Conservation (phyloP, 2,888 invertebrate species). For the Acheta domesticus region DNA sequence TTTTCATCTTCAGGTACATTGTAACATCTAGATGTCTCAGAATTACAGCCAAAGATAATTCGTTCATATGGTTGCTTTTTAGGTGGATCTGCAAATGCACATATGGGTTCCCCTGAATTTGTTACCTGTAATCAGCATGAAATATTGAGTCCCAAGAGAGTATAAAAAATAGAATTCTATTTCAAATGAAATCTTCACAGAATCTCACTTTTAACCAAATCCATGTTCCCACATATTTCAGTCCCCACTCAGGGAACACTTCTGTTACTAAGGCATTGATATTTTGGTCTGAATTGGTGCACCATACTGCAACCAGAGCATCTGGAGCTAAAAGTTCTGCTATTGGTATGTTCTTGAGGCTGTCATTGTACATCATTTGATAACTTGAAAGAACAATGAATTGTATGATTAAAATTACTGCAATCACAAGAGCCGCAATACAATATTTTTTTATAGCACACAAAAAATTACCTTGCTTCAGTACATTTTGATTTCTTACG, state of each 20-base stretch:
- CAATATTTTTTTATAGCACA: background rate
- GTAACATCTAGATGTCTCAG: constrained; percentile 33
- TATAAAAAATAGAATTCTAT: background rate
- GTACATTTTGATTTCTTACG: constrained; percentile 63
- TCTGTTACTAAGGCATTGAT: constrained; percentile 62
- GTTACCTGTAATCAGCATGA: constrained; percentile 55
- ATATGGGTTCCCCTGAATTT: constrained; percentile 62
- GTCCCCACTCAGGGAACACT: constrained; percentile 77
- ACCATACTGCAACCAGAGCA: constrained; percentile 83
- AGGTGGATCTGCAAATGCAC: constrained; percentile 60
- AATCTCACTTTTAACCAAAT: constrained; percentile 78
- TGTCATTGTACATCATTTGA: constrained; percentile 72
- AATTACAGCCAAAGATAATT: constrained; percentile 58
- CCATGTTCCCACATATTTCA: constrained; percentile 70
- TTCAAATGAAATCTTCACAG: constrained; percentile 12
- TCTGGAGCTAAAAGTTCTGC: constrained; percentile 57
- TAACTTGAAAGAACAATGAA: constrained; percentile 56
- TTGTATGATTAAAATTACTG: constrained; percentile 29
- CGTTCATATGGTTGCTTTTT: constrained; percentile 88
- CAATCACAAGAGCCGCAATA: background rate
- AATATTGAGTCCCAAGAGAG: too few species aligned
- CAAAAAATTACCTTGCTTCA: constrained; percentile 56
- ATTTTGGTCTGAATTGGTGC: constrained; percentile 79
- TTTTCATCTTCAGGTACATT: constrained; percentile 49
- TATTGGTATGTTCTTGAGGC: constrained; percentile 69